A percentile compares a stretch with the other conserved stretches of the same genome.
Evolutionary conservation across 2,113 vertebrate species (phyloP).

Genomic region (Microcebus tavaratra): DNA sequence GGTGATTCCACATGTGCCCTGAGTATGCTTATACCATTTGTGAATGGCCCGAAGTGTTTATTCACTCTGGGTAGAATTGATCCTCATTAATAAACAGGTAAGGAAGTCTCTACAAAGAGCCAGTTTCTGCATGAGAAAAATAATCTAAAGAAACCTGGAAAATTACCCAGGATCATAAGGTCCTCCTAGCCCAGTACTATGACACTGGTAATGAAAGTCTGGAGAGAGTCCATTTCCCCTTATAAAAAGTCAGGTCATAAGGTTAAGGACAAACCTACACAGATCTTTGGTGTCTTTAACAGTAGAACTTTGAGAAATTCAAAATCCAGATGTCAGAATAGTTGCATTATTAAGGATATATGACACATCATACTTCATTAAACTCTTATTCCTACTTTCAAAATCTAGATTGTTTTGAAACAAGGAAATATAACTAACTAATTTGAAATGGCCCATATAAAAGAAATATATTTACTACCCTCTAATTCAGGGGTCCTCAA

Average conservation of each 20-base stretch:
- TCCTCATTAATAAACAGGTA: not conserved
- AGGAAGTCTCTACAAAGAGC: not conserved
- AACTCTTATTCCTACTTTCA: constrained; percentile 51
- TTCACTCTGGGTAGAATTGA: not conserved
- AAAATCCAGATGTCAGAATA: constrained; percentile 12
- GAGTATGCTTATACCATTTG: not conserved
- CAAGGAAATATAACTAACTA: not conserved
- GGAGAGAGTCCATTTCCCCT: not conserved
- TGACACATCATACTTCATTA: not conserved
- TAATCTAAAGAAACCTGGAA: not conserved
- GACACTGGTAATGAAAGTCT: not conserved
- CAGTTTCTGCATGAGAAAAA: not conserved
- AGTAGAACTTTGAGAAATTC: constrained; percentile 6
- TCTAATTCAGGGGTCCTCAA: not conserved
- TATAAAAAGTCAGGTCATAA: not conserved
- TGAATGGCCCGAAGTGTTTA: not conserved
- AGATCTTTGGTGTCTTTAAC: not conserved
- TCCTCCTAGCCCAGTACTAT: not conserved
- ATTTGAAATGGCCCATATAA: constrained; percentile 14
- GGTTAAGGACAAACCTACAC: not conserved
- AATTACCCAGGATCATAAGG: not conserved
- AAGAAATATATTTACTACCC: not conserved
- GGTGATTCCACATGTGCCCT: not conserved
- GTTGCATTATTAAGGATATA: not conserved
- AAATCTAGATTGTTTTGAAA: constrained; percentile 46